Evolutionary conservation across 2,888 invertebrate genomes (phyloP).

Genomic region (Criorhina ranunculi): DNA sequence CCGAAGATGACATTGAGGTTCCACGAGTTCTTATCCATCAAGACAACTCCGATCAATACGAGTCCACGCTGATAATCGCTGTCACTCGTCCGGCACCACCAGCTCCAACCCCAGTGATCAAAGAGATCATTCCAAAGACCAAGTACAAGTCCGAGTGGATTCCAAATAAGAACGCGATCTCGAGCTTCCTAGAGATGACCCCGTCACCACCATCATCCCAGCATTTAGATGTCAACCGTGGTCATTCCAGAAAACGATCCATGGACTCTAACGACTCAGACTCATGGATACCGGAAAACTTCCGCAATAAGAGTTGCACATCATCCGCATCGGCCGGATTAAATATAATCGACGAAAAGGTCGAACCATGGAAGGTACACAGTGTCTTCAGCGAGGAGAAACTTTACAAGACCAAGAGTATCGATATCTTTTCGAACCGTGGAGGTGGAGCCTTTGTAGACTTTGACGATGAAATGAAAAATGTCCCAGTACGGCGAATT

Average conservation of each 20-base stretch:
- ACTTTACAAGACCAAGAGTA: conserved; percentile 81
- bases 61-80: conserved; percentile 82
- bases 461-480: conserved; percentile 82
- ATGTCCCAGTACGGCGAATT: conserved; percentile 82
- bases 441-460: conserved; percentile 80
- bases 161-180: conserved; percentile 79
- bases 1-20: conserved; percentile 78
- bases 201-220: conserved; percentile 64
- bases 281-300: conserved; percentile 79
- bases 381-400: conserved; percentile 65
- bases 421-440: conserved; percentile 82
- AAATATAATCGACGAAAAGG: conserved; percentile 77
- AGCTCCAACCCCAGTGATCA: conserved; percentile 49
- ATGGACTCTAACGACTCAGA: conserved; percentile 80
- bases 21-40: conserved; percentile 82
- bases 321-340: conserved; percentile 71
- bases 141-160: conserved; percentile 78
- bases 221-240: conserved; percentile 54
- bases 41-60: conserved; percentile 81
- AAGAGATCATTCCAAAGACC: conserved; percentile 66
- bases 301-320: conserved; percentile 67
- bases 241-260: conserved; percentile 78
- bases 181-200: conserved; percentile 78
- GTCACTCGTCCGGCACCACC: conserved; percentile 80
- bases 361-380: conserved; percentile 79